These are phyloP conservation scores for Heliconius aoede DNA, from an alignment of 2,888 invertebrate genomes.

Conservation along the genomic window DNA sequence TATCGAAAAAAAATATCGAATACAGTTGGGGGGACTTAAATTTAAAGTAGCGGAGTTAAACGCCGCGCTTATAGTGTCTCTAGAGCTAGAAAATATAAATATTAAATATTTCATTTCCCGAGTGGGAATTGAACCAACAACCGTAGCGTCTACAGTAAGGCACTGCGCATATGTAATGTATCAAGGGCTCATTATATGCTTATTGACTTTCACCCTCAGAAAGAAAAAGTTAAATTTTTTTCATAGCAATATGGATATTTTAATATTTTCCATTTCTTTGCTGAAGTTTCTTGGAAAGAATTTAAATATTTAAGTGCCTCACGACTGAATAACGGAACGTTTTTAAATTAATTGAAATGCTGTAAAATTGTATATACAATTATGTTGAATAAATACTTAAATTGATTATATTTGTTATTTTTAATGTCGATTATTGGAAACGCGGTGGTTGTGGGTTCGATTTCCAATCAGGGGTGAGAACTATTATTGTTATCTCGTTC, in stretches of 20 bases:
- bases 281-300: background rate
- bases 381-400: background rate
- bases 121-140: too few species aligned
- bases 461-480: too few species aligned
- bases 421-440: background rate
- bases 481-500: too few species aligned
- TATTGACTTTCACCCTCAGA: slow-evolving; percentile 4
- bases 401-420: background rate
- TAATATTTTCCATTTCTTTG: background rate
- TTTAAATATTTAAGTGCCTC: slow-evolving; percentile 13
- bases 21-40: too few species aligned
- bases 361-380: background rate
- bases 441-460: too few species aligned
- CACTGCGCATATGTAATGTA: background rate
- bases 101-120: too few species aligned
- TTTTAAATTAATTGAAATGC: slow-evolving; percentile 2
- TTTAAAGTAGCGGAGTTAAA: too few species aligned
- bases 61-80: too few species aligned
- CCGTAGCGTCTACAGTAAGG: background rate
- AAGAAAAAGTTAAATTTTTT: background rate
- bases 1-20: too few species aligned
- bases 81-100: too few species aligned
- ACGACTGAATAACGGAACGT: background rate
- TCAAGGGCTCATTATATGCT: background rate
- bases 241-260: background rate